Evolutionary conservation across 2,888 invertebrate genomes (phyloP).

Genomic region (Coleophora flavipennella): DNA sequence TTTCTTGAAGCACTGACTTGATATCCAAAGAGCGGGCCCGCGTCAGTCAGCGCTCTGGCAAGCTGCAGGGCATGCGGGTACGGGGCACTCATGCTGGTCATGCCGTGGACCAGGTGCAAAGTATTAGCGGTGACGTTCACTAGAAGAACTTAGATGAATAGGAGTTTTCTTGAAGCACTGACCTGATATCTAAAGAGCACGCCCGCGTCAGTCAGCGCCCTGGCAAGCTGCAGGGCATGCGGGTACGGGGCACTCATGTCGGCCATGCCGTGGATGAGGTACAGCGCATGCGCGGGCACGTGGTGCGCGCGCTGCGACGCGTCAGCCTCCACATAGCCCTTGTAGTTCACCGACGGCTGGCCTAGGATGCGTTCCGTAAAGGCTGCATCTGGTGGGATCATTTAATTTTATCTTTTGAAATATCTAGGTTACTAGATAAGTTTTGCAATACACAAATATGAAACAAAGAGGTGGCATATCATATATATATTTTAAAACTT

Average conservation of each 20-base stretch:
- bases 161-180: no score
- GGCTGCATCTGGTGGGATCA: conserved; percentile 88
- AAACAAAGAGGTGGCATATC: no score
- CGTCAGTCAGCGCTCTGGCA: conserved; percentile 88
- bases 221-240: conserved; percentile 91
- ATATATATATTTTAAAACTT: no score
- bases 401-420: no score
- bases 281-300: conserved; percentile 89
- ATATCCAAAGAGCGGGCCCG: conserved; percentile 91
- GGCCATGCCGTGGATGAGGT: conserved; percentile 93
- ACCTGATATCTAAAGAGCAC: conserved; percentile 95
- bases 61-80: conserved; percentile 96
- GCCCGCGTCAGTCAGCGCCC: conserved; percentile 89
- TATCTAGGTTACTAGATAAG: no score
- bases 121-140: no score
- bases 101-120: no score
- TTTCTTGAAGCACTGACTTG: no score
- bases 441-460: no score
- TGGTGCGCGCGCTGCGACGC: conserved; percentile 90
- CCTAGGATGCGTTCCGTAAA: conserved; percentile 97
- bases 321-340: conserved; percentile 93
- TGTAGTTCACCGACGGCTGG: conserved; percentile 88
- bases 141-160: no score
- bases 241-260: conserved; percentile 95
- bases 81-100: conserved; percentile 92